These are phyloP conservation scores for Dromiciops gliroides DNA, from an alignment of 2,113 vertebrate species.

Conservation along the genomic window DNA sequence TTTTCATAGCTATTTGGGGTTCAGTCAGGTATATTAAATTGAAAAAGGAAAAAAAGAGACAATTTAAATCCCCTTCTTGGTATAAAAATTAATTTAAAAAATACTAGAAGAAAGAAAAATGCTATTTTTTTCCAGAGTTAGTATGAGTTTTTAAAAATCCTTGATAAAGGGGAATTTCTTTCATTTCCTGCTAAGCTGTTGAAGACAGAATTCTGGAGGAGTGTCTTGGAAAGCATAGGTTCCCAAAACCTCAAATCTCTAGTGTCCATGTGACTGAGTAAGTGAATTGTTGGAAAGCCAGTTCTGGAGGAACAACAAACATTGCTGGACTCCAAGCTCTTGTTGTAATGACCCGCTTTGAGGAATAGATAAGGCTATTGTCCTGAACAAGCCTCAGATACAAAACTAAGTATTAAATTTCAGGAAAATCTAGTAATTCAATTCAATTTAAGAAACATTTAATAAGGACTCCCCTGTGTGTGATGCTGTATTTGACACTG, in stretches of 20 bases:
- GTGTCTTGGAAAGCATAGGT: neutral
- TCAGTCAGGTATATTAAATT: neutral
- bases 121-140: neutral
- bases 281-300: neutral
- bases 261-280: neutral
- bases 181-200: neutral
- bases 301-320: neutral
- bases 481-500: neutral
- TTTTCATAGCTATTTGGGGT: neutral
- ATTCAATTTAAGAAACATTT: neutral
- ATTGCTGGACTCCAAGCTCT: neutral
- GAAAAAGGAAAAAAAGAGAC: neutral
- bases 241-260: slow-evolving; percentile 15
- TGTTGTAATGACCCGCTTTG: neutral
- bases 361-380: slow-evolving; percentile 1
- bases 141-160: neutral
- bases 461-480: neutral
- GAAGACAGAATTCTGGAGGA: neutral
- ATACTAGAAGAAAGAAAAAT: neutral
- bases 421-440: neutral
- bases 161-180: neutral
- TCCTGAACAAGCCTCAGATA: neutral
- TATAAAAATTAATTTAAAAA: slow-evolving; percentile 18
- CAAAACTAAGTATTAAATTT: neutral
- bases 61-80: neutral